Evolutionary conservation across 2,888 invertebrate species (phyloP), one percentile per base, ranked within the genome.

Genomic region (Agrochola litura): DNA sequence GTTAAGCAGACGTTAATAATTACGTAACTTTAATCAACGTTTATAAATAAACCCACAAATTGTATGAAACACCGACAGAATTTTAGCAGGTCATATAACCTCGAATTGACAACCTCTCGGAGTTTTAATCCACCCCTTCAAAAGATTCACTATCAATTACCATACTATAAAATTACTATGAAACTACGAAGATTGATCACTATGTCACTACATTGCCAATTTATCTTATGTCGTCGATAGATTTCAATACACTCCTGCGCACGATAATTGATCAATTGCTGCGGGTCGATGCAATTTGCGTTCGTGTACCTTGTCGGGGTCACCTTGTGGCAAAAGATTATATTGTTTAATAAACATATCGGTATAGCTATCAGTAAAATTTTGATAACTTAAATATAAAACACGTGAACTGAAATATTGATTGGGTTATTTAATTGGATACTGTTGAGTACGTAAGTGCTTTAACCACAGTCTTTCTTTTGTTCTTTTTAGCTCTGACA

Each of bases 161-260:
- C n/a, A 43, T 58, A 81, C 19, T 30, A 75, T 52, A 63, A 63
- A 46, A 65, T 25, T 37, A 72, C 52, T 10, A 73, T 60, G 37
- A 73, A 66, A n/a, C 30, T 58, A 64, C 22, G 64, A 82, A 65
- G 82, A 82, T 76, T 67, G 19, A 79, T 79, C 14, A 79, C 77
- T n/a, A 14, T 60, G 68, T 79, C 79, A 60, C 37, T 64, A 52
- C 77, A 46, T 37, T 19, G 68, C 30, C 77, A 76, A 79, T 79
- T 58, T 52, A 79, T 82, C 67, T 64, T 52, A 75, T 37, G 37
- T 58, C 63, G 52, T 76, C 76, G 37, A 82, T 79, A 76, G 52
- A 54, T 65, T 76, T 76, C 76, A 43, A 82, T 82, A 76, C 76
- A 79, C 76, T 82, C 63, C 52, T 76, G 79, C 76, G 68, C 82